phyloP scores from a whole-genome alignment of 2,888 invertebrate species.

The Notocelia uddmanniana region DNA sequence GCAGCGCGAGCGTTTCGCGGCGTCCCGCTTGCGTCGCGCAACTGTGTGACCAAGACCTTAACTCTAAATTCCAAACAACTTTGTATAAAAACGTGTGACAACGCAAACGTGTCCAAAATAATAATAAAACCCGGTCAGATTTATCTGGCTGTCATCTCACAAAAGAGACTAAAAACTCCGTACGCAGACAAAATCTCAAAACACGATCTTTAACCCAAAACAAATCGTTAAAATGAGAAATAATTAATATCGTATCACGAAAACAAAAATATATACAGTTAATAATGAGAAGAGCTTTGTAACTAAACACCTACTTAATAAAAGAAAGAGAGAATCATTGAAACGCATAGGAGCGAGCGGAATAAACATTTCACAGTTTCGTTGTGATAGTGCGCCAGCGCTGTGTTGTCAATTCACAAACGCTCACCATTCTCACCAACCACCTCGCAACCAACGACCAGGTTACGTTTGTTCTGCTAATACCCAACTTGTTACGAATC shows the following conservation, averaged over 20 bases:
- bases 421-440: not conserved
- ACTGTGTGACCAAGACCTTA: too few species aligned
- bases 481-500: not conserved
- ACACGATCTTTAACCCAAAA: slow-evolving; percentile 43
- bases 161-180: slow-evolving; percentile 6
- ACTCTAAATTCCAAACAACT: not conserved
- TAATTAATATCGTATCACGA: slow-evolving; percentile 33
- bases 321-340: not conserved
- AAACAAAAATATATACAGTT: slow-evolving; percentile 39
- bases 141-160: slow-evolving; percentile 29
- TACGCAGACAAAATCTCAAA: slow-evolving; percentile 27
- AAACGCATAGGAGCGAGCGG: slow-evolving; percentile 20
- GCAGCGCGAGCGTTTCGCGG: too few species aligned
- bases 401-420: slow-evolving; percentile 3
- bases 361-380: slow-evolving; percentile 1
- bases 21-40: too few species aligned
- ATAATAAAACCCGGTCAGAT: slow-evolving; percentile 15
- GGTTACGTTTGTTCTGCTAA: not conserved
- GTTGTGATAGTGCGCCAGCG: slow-evolving; percentile 27
- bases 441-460: not conserved
- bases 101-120: slow-evolving; percentile 16
- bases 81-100: slow-evolving; percentile 16
- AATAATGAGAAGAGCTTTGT: slow-evolving; percentile 40
- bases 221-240: slow-evolving; percentile 44
- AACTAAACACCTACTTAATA: slow-evolving; percentile 46